These are phyloP conservation scores for Callyntrura guangdongensis DNA, from an alignment of 2,888 invertebrate species.

Conservation along the genomic window DNA sequence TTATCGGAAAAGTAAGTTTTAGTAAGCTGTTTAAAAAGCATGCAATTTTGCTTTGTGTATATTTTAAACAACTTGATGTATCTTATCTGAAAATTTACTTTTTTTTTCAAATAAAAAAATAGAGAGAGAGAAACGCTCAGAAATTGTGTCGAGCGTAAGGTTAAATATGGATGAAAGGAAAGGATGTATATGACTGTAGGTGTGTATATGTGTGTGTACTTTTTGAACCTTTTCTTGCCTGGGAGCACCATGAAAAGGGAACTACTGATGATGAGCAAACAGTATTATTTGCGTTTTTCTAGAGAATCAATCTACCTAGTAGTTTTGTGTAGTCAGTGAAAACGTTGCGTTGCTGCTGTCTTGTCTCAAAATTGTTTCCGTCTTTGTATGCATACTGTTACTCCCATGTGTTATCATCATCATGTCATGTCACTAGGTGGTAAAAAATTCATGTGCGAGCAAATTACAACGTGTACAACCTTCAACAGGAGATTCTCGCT, in stretches of 20 bases:
- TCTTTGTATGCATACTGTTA: not conserved
- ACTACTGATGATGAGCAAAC: not conserved
- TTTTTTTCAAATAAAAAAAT: too few relatives aligned
- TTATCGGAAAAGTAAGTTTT: slow-evolving; percentile 26
- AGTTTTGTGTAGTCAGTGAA: too few relatives aligned
- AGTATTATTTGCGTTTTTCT: slow-evolving; percentile 11
- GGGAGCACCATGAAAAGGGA: not conserved
- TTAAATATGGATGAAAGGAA: not conserved
- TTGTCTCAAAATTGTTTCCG: not conserved
- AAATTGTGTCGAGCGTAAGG: not conserved
- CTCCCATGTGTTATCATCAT: not conserved
- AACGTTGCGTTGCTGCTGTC: too few relatives aligned
- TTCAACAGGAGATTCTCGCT: not conserved
- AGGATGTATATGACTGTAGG: not conserved
- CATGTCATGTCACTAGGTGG: not conserved
- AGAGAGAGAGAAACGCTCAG: not conserved
- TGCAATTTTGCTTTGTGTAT: not conserved
- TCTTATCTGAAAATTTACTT: not conserved
- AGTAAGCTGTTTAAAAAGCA: slow-evolving; percentile 27
- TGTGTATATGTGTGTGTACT: slow-evolving; percentile 18
- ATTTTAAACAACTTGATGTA: not conserved
- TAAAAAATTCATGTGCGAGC: not conserved
- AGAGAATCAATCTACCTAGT: not conserved
- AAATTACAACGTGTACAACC: slow-evolving; percentile 2
- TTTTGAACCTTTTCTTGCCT: slow-evolving; percentile 29